Evolutionary conservation across 2,888 invertebrate genomes (phyloP).

Genomic region (Molorchus minor): DNA sequence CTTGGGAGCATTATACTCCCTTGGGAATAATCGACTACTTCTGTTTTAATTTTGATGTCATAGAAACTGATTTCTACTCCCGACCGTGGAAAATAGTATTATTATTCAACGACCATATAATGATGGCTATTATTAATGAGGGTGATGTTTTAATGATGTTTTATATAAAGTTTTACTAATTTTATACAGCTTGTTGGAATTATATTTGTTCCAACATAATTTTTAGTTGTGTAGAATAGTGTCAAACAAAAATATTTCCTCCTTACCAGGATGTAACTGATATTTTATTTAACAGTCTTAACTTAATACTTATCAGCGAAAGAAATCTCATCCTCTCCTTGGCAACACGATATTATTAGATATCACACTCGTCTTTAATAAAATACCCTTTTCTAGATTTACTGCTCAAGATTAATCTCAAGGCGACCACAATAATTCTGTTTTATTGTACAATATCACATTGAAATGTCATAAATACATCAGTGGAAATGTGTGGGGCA

Average conservation of each 20-base stretch:
- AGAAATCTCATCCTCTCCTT: constrained; percentile 13
- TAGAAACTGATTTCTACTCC: too few species aligned
- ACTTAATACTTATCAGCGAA: constrained; percentile 1
- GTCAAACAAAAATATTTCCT: not conserved
- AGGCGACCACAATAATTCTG: not conserved
- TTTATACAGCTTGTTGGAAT: too few species aligned
- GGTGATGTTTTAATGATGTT: too few species aligned
- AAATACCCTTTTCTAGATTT: constrained; percentile 16
- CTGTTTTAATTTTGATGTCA: too few species aligned
- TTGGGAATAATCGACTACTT: too few species aligned
- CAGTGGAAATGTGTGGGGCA: not conserved
- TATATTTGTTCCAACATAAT: too few species aligned
- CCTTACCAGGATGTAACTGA: constrained; percentile 16
- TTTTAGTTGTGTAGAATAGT: too few species aligned
- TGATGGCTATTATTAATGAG: too few species aligned
- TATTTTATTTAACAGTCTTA: constrained; percentile 13
- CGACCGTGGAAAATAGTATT: too few species aligned
- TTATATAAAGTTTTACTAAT: too few species aligned
- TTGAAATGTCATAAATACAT: constrained; percentile 9
- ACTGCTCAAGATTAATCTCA: constrained; percentile 12
- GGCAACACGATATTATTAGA: constrained; percentile 16
- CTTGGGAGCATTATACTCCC: too few species aligned
- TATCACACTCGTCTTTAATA: constrained; percentile 8
- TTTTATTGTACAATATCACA: constrained; percentile 5
- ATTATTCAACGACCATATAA: too few species aligned